Evolutionary conservation across 2,888 invertebrate genomes (phyloP), one percentile per base, ranked within the genome.

Genomic region (Miltochrista miniata): DNA sequence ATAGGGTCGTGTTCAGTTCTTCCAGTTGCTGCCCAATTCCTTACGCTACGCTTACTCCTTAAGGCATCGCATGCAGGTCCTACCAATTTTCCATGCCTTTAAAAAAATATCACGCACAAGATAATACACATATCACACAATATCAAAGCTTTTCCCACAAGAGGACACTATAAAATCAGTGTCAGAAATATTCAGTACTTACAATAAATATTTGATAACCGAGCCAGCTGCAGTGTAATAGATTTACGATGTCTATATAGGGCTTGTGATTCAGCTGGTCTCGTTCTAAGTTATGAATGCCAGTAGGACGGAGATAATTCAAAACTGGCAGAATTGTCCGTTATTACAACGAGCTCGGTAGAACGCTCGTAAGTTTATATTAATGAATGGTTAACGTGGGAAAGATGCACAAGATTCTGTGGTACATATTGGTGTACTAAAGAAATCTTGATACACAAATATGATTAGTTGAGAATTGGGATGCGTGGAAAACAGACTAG

Each of bases 301-400:
- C 10, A 38, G 45, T 45, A 13, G 37, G 18, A 8, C 14, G 31
- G 9, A 12, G 47, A 12, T 30, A 8, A 33, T 18, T 36, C 15
- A 41, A 15, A 30, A 11, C 29, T 10, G 10, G 18, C 29, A 34
- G 31, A 24, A 5, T 24, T 24, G 18, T 24, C 18, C 18, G 18
- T 29, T 42, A 31, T 37, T 48, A 42, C 13, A 9, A 10, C 7
- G 36, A 0, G 13, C 29, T 33, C 36, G 7, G 10, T 11, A 31
- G 31, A 48, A 48, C 36, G 36, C 29, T 31, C 35, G 47, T 41
- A 29, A 35, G 41, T n/a, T 14, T 47, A 34, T 34, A 10, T n/a
- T 14, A 33, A 34, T 11, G 13, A 46, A 31, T 13, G 12, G 24
- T 34, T n/a, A 24, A 7, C 36, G 41, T 48, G 48, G 30, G 48